Percentiles rank a stretch among this genome's conserved stretches.
These are phyloP conservation scores for Ovibos moschatus DNA, from an alignment of 2,113 vertebrate genomes.

Conservation along the genomic window DNA sequence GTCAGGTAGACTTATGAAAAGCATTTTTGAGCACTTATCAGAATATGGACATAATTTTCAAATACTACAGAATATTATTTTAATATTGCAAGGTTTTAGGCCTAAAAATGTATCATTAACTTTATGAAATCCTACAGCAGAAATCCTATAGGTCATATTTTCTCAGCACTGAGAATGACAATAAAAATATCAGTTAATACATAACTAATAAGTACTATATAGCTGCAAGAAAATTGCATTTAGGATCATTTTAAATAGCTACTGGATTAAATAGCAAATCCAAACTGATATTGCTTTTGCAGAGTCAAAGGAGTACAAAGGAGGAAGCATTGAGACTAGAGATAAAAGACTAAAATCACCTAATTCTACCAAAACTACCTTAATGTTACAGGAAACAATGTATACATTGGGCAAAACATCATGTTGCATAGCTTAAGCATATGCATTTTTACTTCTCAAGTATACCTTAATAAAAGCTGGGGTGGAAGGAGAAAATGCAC, in stretches of 20 bases:
- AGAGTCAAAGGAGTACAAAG: background rate
- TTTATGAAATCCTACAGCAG: background rate
- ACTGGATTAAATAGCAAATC: background rate
- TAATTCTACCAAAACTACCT: background rate
- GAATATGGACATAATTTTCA: background rate
- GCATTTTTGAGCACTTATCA: background rate
- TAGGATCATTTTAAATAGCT: background rate
- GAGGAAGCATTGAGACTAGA: background rate
- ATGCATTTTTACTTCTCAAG: background rate
- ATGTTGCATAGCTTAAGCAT: background rate
- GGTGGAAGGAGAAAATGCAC: background rate
- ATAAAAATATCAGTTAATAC: background rate
- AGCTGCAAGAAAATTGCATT: background rate
- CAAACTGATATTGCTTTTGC: background rate
- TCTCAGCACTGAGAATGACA: background rate
- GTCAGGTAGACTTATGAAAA: background rate
- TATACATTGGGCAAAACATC: background rate
- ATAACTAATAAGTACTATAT: background rate
- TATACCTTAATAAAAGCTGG: background rate
- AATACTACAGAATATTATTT: background rate
- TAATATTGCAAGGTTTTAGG: background rate
- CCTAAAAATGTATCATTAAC: background rate
- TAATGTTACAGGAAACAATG: background rate
- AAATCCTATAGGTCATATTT: background rate
- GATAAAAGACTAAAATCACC: background rate